Conservation (phyloP, 2,888 invertebrate species). For the Eupithecia pulchellata region DNA sequence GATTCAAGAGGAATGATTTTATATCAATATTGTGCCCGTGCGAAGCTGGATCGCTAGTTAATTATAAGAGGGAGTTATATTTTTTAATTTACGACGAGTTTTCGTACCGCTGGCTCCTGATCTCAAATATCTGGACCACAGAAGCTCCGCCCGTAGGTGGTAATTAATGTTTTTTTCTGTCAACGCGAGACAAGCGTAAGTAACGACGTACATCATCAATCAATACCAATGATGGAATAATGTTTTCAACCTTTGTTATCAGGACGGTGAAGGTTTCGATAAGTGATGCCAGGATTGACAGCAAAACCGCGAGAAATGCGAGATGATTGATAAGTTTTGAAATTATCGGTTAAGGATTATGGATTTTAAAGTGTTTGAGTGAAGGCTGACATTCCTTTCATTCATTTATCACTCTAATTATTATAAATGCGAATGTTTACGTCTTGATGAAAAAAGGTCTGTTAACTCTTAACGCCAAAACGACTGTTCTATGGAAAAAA, state of each 20-base stretch:
- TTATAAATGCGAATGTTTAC: too few relatives aligned
- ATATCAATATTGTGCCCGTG: too few relatives aligned
- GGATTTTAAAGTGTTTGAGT: not conserved
- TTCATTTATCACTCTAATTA: too few relatives aligned
- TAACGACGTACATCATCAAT: slow-evolving; percentile 56
- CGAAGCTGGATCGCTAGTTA: too few relatives aligned
- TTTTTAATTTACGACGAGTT: not conserved
- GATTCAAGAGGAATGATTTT: too few relatives aligned
- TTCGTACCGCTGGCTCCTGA: slow-evolving; percentile 18
- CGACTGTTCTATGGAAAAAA: too few relatives aligned
- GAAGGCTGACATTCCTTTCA: not conserved
- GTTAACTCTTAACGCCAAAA: not conserved
- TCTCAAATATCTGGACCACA: slow-evolving; percentile 54
- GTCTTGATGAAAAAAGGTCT: too few relatives aligned
- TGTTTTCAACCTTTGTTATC: slow-evolving; percentile 23
- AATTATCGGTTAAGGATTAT: not conserved
- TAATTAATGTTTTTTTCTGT: slow-evolving; percentile 65
- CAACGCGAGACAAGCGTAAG: slow-evolving; percentile 57
- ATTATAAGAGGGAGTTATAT: not conserved
- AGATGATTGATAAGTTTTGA: slow-evolving; percentile 6
- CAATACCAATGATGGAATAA: slow-evolving; percentile 38
- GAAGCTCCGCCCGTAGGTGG: slow-evolving; percentile 55
- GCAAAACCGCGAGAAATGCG: slow-evolving; percentile 9
- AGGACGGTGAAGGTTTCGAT: slow-evolving; percentile 26
- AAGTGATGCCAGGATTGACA: slow-evolving; percentile 18